Evolutionary conservation across 2,797 vertebrate species (phyloP), one percentile per base, ranked within the genome.

Genomic region (Gallinago stenura): DNA sequence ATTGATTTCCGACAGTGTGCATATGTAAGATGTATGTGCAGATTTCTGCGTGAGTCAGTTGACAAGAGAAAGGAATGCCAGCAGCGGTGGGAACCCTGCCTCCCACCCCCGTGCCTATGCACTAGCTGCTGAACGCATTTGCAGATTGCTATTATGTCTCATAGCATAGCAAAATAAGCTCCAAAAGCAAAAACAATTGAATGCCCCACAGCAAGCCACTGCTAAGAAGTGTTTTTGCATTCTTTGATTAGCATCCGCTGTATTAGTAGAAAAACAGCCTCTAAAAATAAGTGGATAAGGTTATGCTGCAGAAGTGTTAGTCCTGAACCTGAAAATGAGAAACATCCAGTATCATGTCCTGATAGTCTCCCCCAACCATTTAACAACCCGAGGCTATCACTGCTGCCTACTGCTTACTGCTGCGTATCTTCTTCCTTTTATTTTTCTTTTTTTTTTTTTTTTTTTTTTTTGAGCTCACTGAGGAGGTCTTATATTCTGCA

Each of bases 251-350:
- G 7, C 57, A 94, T 41, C 41, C 53, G 28, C n/a, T 72, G 37
- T 45, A 89, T 68, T 48, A 68, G 30, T 7, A 66, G 48, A 66
- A 92, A 92, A 92, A 48, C 3, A 24, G 8, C 30, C 10, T 80
- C 88, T 81, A 60, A 94, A 96, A 93, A 72, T 66, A 89, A 33
- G 18, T 11, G 7, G 13, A 30, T 76, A 35, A 53, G 20, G 35
- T 93, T 81, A 56, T 10, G 22, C 9, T 80, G 66, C 19, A 43
- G 10, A 83, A 41, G 43, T 72, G 58, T 71, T 95, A 80, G 54
- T 77, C 21, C 39, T 77, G 64, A 79, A 69, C 71, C n/a, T 75
- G 69, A 85, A 92, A 95, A 91, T 31, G 16, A 1, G 3, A 81
- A 85, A 24, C 26, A 65, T 37, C 24, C 24, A 37, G 30, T 61